Conservation (phyloP, 1,140 invertebrate species). For the Prorops nasuta region DNA sequence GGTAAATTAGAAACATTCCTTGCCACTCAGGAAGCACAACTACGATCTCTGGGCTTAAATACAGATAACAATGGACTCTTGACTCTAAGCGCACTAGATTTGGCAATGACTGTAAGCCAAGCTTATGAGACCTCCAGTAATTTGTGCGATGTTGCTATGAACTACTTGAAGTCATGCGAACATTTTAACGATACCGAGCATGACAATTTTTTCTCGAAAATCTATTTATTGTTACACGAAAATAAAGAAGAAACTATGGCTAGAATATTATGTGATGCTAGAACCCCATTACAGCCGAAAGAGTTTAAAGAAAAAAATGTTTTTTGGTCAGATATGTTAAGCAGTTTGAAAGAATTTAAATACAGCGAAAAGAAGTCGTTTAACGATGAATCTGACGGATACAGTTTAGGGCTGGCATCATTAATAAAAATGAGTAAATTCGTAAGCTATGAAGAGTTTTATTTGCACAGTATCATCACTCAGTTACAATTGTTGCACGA, state of each 20-base stretch:
- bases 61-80: slow-evolving; percentile 31
- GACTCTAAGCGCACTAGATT: slow-evolving; percentile 37
- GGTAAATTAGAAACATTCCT: slow-evolving; percentile 45
- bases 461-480: slow-evolving; percentile 31
- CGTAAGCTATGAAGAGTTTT: slow-evolving; percentile 26
- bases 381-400: neutral
- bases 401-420: too few relatives aligned
- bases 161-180: slow-evolving; percentile 37
- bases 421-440: slow-evolving; percentile 17
- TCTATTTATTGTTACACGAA: slow-evolving; percentile 36
- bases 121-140: slow-evolving; percentile 25
- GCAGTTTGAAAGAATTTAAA: slow-evolving; percentile 14
- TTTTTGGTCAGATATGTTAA: slow-evolving; percentile 33
- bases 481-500: slow-evolving; percentile 34
- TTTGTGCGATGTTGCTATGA: slow-evolving; percentile 37
- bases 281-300: slow-evolving; percentile 27
- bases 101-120: slow-evolving; percentile 37
- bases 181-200: slow-evolving; percentile 28
- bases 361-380: slow-evolving; percentile 2
- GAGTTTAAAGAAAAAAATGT: slow-evolving; percentile 30
- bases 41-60: slow-evolving; percentile 21
- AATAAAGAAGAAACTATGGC: slow-evolving; percentile 23
- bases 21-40: slow-evolving; percentile 36
- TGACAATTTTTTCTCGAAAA: slow-evolving; percentile 27
- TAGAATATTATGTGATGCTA: slow-evolving; percentile 34